phyloP scores from a whole-genome alignment of 1,140 invertebrate genomes.

The Tribolium madens region DNA sequence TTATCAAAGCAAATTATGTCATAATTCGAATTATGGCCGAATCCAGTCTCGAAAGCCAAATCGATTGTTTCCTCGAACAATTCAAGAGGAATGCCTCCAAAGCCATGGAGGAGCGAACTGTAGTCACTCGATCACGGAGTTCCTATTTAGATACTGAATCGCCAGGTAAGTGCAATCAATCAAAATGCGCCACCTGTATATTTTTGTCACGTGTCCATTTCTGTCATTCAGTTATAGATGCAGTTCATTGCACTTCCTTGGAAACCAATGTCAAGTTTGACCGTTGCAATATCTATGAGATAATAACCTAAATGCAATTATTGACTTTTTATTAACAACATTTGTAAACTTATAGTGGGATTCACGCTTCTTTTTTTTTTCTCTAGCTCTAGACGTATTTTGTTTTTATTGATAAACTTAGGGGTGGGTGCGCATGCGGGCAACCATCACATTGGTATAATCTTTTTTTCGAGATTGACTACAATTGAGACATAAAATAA shows the following conservation, averaged over 20 bases:
- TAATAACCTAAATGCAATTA: too few relatives aligned
- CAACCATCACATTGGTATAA: too few relatives aligned
- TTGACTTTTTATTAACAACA: too few relatives aligned
- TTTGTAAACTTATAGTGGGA: too few relatives aligned
- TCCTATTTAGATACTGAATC: constrained; percentile 56
- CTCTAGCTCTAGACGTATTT: too few relatives aligned
- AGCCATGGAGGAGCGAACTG: constrained; percentile 74
- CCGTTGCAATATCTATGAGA: too few relatives aligned
- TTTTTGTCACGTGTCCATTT: constrained; percentile 36
- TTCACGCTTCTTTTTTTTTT: too few relatives aligned
- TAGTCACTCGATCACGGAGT: constrained; percentile 46
- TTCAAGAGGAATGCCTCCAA: constrained; percentile 81
- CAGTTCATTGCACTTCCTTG: constrained; percentile 13
- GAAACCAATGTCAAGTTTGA: background rate
- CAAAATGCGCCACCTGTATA: constrained; percentile 3
- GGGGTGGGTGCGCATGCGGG: too few relatives aligned
- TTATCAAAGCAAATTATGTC: background rate
- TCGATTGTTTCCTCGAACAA: constrained; percentile 84
- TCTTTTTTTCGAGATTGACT: too few relatives aligned
- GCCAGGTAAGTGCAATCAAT: constrained; percentile 51
- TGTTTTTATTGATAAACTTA: too few relatives aligned
- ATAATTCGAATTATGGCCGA: constrained; percentile 68
- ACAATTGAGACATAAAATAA: too few relatives aligned
- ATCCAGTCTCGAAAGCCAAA: constrained; percentile 80
- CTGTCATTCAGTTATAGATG: background rate